phyloP scores from a whole-genome alignment of 2,888 invertebrate species.

The Microctonus aethiopoides region DNA sequence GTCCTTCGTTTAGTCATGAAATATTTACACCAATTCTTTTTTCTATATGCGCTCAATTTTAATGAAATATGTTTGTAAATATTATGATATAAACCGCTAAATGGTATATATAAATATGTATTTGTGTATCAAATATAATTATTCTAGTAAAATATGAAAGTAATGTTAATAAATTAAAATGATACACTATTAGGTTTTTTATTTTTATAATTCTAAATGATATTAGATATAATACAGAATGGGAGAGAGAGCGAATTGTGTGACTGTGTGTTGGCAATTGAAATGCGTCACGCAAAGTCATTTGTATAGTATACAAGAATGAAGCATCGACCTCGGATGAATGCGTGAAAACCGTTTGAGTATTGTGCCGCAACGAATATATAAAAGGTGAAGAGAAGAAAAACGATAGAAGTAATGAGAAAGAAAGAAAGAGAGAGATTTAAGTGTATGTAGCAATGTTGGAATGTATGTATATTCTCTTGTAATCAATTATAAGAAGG shows the following conservation, averaged over 20 bases:
- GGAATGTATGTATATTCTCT: neutral
- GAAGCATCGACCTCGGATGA: slow-evolving; percentile 28
- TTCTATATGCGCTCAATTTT: no score
- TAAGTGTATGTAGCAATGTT: neutral
- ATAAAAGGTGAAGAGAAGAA: no score
- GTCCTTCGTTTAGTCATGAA: neutral
- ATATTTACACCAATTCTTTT: neutral
- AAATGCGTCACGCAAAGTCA: slow-evolving; percentile 12
- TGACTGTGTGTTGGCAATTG: no score
- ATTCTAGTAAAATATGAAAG: no score
- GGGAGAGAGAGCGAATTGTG: no score
- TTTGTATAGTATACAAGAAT: neutral
- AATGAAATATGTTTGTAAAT: no score
- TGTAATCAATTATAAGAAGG: neutral
- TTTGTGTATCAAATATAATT: no score
- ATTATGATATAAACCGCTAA: no score
- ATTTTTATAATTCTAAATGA: no score
- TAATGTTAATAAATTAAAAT: no score
- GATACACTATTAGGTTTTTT: no score
- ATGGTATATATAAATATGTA: neutral
- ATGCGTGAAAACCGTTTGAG: slow-evolving; percentile 17
- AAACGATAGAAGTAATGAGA: neutral
- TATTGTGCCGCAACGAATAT: neutral
- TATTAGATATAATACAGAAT: no score
- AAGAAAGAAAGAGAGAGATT: neutral